phyloP scores from a whole-genome alignment of 1,140 invertebrate genomes.

The Mamestra configurata region DNA sequence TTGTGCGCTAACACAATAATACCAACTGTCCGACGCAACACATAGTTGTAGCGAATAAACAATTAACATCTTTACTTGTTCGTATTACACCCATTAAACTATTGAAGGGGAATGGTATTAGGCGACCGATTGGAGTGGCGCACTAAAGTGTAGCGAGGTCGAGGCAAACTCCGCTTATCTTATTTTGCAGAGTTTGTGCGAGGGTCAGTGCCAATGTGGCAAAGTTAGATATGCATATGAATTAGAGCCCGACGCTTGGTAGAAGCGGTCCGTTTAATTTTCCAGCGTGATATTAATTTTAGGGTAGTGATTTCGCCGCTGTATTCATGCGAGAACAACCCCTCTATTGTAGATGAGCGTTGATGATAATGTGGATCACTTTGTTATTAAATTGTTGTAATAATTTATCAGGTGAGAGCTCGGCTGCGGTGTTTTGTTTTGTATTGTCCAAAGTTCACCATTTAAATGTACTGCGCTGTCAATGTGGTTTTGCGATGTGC shows the following conservation, averaged over 20 bases:
- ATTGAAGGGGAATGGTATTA: conserved; percentile 60
- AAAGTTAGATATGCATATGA: conserved; percentile 67
- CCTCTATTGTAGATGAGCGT: conserved; percentile 63
- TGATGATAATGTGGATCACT: conserved; percentile 71
- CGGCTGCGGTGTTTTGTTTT: conserved; percentile 29
- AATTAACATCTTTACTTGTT: conserved; percentile 66
- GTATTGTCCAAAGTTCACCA: background rate
- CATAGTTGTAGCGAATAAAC: conserved; percentile 49
- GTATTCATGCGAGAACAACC: conserved; percentile 63
- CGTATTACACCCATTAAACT: conserved; percentile 60
- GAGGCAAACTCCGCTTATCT: conserved; percentile 40
- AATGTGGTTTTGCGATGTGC: conserved; percentile 5
- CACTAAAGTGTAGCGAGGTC: conserved; percentile 39
- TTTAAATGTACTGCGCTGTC: conserved; percentile 31
- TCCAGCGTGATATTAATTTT: conserved; percentile 74
- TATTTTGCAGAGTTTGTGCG: conserved; percentile 49
- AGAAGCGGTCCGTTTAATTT: conserved; percentile 69
- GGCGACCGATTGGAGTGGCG: conserved; percentile 59
- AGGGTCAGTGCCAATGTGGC: conserved; percentile 62
- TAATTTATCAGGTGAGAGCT: conserved; percentile 46
- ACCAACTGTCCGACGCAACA: conserved; percentile 47
- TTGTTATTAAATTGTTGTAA: conserved; percentile 53
- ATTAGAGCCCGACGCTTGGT: conserved; percentile 49
- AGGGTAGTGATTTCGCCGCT: conserved; percentile 72
- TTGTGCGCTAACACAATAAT: conserved; percentile 58